These are phyloP conservation scores for Microctenopoma lineatum DNA, from an alignment of 2,797 vertebrate genomes.

Conservation along the genomic window DNA sequence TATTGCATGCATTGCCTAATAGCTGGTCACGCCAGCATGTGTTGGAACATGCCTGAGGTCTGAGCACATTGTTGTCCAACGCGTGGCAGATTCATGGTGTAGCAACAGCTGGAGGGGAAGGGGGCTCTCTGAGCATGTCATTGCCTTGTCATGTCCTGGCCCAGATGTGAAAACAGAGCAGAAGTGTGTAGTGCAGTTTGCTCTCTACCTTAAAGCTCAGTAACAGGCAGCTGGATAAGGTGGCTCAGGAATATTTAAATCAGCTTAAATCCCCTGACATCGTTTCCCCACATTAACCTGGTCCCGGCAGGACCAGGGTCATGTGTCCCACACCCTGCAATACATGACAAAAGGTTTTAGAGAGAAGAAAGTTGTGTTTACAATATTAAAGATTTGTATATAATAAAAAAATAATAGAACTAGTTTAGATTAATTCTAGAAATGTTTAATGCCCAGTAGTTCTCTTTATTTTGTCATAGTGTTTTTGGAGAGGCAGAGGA, in stretches of 20 bases:
- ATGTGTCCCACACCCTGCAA: constrained; percentile 17
- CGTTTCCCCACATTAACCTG: constrained; percentile 19
- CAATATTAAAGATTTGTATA: too few species aligned
- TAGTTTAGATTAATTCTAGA: neutral
- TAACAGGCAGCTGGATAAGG: constrained; percentile 40
- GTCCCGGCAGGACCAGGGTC: constrained; percentile 34
- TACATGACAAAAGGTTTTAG: too few species aligned
- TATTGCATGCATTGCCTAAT: constrained; percentile 26
- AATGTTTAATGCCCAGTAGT: neutral
- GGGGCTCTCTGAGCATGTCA: constrained; percentile 7
- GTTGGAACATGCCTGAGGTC: constrained; percentile 65
- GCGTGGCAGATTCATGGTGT: constrained; percentile 62
- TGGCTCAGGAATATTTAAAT: constrained; percentile 8
- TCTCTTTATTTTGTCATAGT: constrained; percentile 13
- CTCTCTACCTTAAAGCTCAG: neutral
- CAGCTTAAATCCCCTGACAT: constrained; percentile 43
- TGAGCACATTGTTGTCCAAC: constrained; percentile 61
- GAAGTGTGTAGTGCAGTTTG: constrained; percentile 11
- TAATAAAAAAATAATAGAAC: neutral
- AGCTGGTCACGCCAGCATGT: constrained; percentile 56
- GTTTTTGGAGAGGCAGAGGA: constrained; percentile 26
- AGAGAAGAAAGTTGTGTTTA: neutral
- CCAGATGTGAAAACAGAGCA: constrained; percentile 66
- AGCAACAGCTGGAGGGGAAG: constrained; percentile 56
- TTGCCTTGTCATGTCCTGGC: constrained; percentile 37